Percentiles rank a stretch among this genome's conserved stretches.
These are phyloP conservation scores for Baccha elongata DNA, from an alignment of 2,888 invertebrate genomes.

Conservation along the genomic window DNA sequence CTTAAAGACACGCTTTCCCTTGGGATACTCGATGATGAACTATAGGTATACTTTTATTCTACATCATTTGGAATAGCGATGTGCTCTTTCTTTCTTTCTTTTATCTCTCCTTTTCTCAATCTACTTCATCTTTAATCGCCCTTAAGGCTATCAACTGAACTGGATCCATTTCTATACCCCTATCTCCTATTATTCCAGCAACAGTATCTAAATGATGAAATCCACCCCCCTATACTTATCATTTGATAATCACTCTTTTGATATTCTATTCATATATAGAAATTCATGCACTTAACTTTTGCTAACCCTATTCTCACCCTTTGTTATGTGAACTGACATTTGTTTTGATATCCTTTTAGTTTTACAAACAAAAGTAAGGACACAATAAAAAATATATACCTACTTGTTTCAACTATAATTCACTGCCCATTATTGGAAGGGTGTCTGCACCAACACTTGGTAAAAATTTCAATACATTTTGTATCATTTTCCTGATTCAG, in stretches of 20 bases:
- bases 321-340: slow-evolving; percentile 54
- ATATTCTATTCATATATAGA: slow-evolving; percentile 8
- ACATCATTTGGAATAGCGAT: slow-evolving; percentile 43
- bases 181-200: neutral
- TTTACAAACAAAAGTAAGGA: slow-evolving; percentile 20
- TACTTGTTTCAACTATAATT: slow-evolving; percentile 45
- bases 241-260: slow-evolving; percentile 23
- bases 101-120: neutral
- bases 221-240: neutral
- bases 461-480: slow-evolving; percentile 23
- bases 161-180: slow-evolving; percentile 44
- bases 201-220: neutral
- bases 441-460: slow-evolving; percentile 19
- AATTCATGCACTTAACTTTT: slow-evolving; percentile 24
- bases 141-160: slow-evolving; percentile 62
- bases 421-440: slow-evolving; percentile 15
- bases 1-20: slow-evolving; percentile 45
- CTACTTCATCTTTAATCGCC: slow-evolving; percentile 47
- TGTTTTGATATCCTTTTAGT: slow-evolving; percentile 44
- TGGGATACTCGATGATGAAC: slow-evolving; percentile 59
- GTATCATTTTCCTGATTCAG: slow-evolving; percentile 35
- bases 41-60: slow-evolving; percentile 44
- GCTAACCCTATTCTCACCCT: neutral
- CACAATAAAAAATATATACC: neutral
- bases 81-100: neutral